Percentiles rank a stretch among this genome's conserved stretches.
Evolutionary conservation across 2,113 vertebrate species (phyloP).

Genomic region (Cyanocitta stelleri): DNA sequence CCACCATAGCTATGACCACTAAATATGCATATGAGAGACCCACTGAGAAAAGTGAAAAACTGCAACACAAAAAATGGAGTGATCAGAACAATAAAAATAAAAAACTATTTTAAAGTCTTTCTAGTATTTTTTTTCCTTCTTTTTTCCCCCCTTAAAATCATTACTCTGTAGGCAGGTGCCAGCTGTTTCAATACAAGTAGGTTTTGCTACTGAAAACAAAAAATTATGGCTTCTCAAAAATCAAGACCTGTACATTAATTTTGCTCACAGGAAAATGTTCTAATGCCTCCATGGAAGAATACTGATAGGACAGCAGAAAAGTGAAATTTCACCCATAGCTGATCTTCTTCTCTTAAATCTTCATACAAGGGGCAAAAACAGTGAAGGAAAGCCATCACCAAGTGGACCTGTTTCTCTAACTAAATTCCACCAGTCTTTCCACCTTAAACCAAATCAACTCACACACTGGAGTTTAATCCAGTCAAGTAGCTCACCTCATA

Average conservation of each 20-base stretch:
- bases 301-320: background rate
- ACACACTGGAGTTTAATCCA: background rate
- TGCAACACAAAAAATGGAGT: background rate
- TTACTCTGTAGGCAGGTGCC: background rate
- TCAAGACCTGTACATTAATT: background rate
- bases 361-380: background rate
- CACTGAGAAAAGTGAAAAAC: background rate
- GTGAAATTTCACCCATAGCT: background rate
- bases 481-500: background rate
- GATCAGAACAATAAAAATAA: background rate
- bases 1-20: background rate
- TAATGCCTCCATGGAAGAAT: background rate
- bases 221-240: background rate
- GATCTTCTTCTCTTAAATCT: background rate
- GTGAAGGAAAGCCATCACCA: accelerated
- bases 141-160: accelerated
- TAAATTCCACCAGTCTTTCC: background rate
- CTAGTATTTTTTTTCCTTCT: background rate
- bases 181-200: background rate
- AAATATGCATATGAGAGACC: background rate
- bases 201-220: background rate
- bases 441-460: background rate
- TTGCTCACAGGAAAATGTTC: background rate
- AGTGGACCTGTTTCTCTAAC: background rate
- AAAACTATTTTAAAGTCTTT: background rate